A percentile compares a stretch with the other conserved stretches of the same genome.
These are phyloP conservation scores for Dasyurus viverrinus DNA, from an alignment of 2,113 vertebrate genomes.

Conservation along the genomic window DNA sequence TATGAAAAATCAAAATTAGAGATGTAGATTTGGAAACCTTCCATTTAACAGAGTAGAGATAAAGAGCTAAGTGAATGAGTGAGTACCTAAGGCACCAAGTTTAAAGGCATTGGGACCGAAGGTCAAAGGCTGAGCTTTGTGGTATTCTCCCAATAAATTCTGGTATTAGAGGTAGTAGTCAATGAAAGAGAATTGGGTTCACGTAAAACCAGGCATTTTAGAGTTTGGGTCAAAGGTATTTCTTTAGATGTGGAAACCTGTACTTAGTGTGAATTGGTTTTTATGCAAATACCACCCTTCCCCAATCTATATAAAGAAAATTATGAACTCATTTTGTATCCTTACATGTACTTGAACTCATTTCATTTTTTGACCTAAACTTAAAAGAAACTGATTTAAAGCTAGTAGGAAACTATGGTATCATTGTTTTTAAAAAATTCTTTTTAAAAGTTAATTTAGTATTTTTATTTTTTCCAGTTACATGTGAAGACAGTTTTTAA, in stretches of 20 bases:
- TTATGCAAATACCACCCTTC: constrained; percentile 5
- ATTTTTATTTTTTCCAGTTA: too few species aligned
- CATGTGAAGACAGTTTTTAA: too few species aligned
- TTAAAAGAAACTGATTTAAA: constrained; percentile 45
- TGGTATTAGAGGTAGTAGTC: neutral
- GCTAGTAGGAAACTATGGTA: constrained; percentile 8
- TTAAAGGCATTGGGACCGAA: constrained; percentile 44
- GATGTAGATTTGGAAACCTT: constrained; percentile 38
- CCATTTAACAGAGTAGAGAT: constrained; percentile 47
- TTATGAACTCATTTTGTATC: neutral
- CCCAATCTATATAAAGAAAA: neutral
- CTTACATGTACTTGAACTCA: neutral
- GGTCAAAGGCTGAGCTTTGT: constrained; percentile 36
- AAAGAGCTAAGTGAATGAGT: constrained; percentile 54
- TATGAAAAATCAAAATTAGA: neutral
- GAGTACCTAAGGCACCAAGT: constrained; percentile 51
- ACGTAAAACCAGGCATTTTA: constrained; percentile 45
- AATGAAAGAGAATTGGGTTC: neutral
- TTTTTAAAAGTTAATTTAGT: too few species aligned
- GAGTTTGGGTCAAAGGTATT: neutral
- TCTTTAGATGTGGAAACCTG: neutral
- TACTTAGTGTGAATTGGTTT: constrained; percentile 14
- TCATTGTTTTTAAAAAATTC: too few species aligned
- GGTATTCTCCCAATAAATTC: neutral
- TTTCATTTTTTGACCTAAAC: constrained; percentile 43